Base-by-base conservation (phyloP, 1,140 invertebrate genomes). In the Atopsyche davidsoni region DNA sequence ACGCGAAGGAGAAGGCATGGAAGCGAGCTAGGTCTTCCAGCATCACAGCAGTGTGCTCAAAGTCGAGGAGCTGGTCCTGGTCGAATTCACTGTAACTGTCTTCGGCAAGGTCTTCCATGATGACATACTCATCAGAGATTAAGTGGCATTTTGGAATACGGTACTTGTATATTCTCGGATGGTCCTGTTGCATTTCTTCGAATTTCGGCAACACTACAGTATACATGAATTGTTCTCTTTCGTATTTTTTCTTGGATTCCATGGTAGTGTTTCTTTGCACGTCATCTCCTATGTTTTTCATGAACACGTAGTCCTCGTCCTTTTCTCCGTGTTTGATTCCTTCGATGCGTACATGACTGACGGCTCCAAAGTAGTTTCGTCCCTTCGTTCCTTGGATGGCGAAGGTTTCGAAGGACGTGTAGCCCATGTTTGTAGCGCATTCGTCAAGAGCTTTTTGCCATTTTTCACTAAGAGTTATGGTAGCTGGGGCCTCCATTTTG, bases 1-100 rank as follows among this genome's bases (percentile, higher is more conserved):
- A 53, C 0, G 59, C 62, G 50, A 69, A 70, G 4, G 65, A 69
- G 18, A 69, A 54, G 9, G 62, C 66, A 31, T 72, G 68, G 32
- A 69, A 57, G 61, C 69, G 69, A 2, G 64, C 69, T 38, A 70
- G 57, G 52, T 66, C 62, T 57, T 62, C 64, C 24, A 69, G 51
- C 44, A 65, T 63, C 10, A 70, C 40, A 2, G 53, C 56, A 3
- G 62, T 60, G 42, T 69, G 64, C 35, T 54, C 39, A 3, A 68
- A 56, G 46, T 66, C 41, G 10, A 57, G 21, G 3, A 19, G 19
- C 2, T 36, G 38, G 3, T 45, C 28, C n/a, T 52, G 40, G 49
- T 51, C 46, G 18, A 52, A 19, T 22, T 44, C 46, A 35, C 35
- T 40, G 38, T 34, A 57, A 1, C 9, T 7, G 17, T 42, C 22